These are phyloP conservation scores for Coccyzus lansbergi DNA, from an alignment of 2,797 vertebrate genomes.

Conservation along the genomic window DNA sequence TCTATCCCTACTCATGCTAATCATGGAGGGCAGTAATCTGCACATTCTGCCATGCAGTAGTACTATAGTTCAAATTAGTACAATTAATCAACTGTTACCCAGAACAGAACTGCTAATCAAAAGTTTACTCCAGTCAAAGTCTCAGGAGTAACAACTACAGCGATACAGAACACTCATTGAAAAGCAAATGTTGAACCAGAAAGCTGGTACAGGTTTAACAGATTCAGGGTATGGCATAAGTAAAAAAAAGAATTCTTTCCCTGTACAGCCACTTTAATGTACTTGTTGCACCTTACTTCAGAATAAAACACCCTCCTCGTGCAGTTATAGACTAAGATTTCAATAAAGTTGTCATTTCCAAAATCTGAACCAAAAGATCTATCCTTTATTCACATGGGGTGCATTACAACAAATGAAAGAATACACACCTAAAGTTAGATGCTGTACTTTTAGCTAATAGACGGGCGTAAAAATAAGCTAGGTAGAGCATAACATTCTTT, in stretches of 20 bases:
- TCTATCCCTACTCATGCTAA: background rate
- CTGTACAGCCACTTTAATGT: background rate
- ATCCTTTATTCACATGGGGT: background rate
- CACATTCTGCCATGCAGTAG: background rate
- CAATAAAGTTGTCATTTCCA: background rate
- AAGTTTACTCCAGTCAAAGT: background rate
- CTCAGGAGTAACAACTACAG: background rate
- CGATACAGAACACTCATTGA: background rate
- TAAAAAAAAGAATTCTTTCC: background rate
- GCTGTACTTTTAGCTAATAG: background rate
- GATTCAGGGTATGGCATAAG: rapidly evolving
- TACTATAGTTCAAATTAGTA: background rate
- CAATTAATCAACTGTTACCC: background rate
- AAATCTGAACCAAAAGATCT: background rate
- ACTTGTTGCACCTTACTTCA: background rate
- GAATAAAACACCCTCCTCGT: background rate
- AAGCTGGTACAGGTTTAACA: background rate
- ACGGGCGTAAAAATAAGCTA: background rate
- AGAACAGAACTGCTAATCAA: background rate
- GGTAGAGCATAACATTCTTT: background rate
- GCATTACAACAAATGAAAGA: background rate
- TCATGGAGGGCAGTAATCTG: background rate
- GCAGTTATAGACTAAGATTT: background rate
- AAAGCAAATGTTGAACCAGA: background rate
- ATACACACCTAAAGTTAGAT: background rate